Base-by-base conservation (phyloP, 2,797 vertebrate species). In the Brotogeris chrysoptera region DNA sequence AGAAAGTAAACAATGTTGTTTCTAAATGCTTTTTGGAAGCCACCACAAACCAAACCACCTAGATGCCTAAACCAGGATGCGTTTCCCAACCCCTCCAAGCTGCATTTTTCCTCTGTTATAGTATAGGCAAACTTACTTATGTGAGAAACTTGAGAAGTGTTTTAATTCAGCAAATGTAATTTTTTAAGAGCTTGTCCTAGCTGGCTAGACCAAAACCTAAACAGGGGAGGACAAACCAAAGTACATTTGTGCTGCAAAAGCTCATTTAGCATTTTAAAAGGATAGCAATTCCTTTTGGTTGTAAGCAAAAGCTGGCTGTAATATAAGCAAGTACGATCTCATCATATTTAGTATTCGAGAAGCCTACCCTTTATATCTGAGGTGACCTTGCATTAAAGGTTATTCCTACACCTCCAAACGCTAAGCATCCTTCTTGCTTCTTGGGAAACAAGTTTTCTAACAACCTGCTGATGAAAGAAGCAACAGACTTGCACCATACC, bases 401-500 rank as follows among this genome's bases (percentile, higher is more conserved):
- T 47, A 27, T 14, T 86, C 34, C 65, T 18, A 14, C 11, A 20
- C 38, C 43, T 63, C 57, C 28, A 83, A 79, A 65, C 1, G 4
- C 36, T 88, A 25, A 80, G 73, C 16, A 38, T 49, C 88, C 36
- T 44, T 59, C 21, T 38, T 59, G n/a, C 36, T 86, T 16, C 30
- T 61, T 16, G 53, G 30, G 28, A 92, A 80, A 55, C 32, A 61
- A 66, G 5, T 49, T 85, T 81, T 57, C 24, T 71, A 41, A 69
- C 79, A 77, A 73, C 0, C 0, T 4, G 10, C 24, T 50, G n/a
- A 61, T 61, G 57, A 92, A 89, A 78, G 39, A 76, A 39, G 27
- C 47, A 59, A 44, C 1, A 61, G 60, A 65, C 36, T 59, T 55
- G 70, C 16, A 63, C 34, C 98, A 85, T 99, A 99, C 99, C 98